Evolutionary conservation across 1,140 invertebrate species (phyloP).

Genomic region (Palaemon carinicauda): DNA sequence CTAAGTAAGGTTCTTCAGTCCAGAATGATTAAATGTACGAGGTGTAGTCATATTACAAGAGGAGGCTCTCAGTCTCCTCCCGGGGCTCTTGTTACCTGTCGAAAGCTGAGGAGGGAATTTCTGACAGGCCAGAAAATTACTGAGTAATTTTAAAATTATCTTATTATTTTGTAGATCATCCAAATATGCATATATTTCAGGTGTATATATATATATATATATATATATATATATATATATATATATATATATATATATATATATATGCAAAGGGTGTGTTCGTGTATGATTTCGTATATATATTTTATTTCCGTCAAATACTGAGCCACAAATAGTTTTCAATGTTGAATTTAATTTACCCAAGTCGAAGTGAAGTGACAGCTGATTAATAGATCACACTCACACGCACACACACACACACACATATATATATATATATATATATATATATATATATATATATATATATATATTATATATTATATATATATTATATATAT

Average conservation of each 20-base stretch:
- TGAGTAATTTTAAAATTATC: neutral
- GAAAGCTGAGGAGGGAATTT: too few relatives aligned
- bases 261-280: too few relatives aligned
- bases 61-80: too few relatives aligned
- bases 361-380: too few relatives aligned
- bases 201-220: neutral
- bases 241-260: neutral
- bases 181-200: neutral
- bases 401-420: neutral
- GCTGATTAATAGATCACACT: too few relatives aligned
- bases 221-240: constrained; percentile 2
- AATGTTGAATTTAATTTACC: too few relatives aligned
- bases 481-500: neutral
- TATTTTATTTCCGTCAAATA: too few relatives aligned
- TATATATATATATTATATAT: constrained; percentile 2
- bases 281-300: too few relatives aligned
- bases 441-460: neutral
- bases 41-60: too few relatives aligned
- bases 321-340: too few relatives aligned
- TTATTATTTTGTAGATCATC: neutral
- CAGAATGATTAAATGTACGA: neutral
- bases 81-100: too few relatives aligned
- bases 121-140: too few relatives aligned
- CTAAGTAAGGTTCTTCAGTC: neutral
- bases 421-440: neutral